A percentile compares a stretch with the other conserved stretches of the same genome.
These are phyloP conservation scores for Oithona nana DNA, from an alignment of 2,888 invertebrate genomes.

Conservation along the genomic window DNA sequence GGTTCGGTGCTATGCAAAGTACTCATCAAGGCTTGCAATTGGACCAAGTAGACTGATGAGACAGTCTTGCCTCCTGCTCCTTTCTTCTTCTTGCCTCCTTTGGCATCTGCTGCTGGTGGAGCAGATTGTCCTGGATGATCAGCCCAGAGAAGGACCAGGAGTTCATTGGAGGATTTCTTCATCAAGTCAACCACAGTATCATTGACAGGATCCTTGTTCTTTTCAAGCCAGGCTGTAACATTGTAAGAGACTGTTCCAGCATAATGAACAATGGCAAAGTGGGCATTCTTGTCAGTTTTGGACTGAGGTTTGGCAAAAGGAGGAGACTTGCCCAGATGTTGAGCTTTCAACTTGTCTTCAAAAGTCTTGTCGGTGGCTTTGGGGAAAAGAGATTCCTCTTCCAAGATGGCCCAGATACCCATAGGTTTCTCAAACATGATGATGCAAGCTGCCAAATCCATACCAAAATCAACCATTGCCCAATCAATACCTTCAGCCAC, in stretches of 20 bases:
- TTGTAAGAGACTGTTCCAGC: slow-evolving; percentile 98
- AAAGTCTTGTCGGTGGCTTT: slow-evolving; percentile 97
- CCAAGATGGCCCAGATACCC: slow-evolving; percentile 99
- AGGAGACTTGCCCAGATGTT: slow-evolving; percentile 96
- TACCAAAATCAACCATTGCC: slow-evolving; percentile 39
- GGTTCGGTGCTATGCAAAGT: slow-evolving; percentile 89
- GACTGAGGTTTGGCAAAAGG: slow-evolving; percentile 87
- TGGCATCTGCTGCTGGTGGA: slow-evolving; percentile 33
- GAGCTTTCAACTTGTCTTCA: slow-evolving; percentile 93
- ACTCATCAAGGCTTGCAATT: slow-evolving; percentile 94
- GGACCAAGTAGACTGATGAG: slow-evolving; percentile 82
- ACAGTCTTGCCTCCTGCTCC: slow-evolving; percentile 98
- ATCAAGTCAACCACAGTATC: slow-evolving; percentile 95
- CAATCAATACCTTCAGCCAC: slow-evolving; percentile 37
- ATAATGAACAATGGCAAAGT: slow-evolving; percentile 98
- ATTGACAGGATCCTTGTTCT: slow-evolving; percentile 99
- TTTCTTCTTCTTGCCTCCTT: slow-evolving; percentile 56
- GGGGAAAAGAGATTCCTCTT: slow-evolving; percentile 99
- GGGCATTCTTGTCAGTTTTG: slow-evolving; percentile 91
- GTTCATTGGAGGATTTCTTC: slow-evolving; percentile 72
- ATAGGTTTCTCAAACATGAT: slow-evolving; percentile 54
- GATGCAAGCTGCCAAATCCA: slow-evolving; percentile 36
- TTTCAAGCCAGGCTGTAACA: slow-evolving; percentile 96
- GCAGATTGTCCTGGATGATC: slow-evolving; percentile 67
- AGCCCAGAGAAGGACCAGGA: slow-evolving; percentile 72